phyloP scores from a whole-genome alignment of 2,888 invertebrate species.

The Leistus spinibarbis region DNA sequence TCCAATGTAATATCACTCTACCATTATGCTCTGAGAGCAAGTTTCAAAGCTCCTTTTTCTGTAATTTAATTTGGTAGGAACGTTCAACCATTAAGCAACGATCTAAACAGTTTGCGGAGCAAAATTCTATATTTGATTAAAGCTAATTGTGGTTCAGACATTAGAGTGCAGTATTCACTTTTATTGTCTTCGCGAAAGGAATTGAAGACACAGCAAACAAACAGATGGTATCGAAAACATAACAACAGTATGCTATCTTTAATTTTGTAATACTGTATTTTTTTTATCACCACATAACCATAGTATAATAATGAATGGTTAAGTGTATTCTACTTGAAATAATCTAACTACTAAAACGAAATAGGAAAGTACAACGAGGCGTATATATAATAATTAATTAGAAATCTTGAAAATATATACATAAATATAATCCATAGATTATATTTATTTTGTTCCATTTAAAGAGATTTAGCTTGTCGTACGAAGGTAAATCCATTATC shows the following conservation, averaged over 20 bases:
- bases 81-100: slow-evolving; percentile 25
- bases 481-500: too few species aligned
- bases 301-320: background rate
- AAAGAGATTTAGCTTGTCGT: too few species aligned
- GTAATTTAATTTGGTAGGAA: slow-evolving; percentile 32
- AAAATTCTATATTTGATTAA: slow-evolving; percentile 39
- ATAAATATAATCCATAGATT: too few species aligned
- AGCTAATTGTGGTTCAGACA: slow-evolving; percentile 24
- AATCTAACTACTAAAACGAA: too few species aligned
- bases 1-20: slow-evolving; percentile 2
- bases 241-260: background rate
- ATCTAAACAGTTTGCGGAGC: slow-evolving; percentile 27
- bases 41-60: background rate
- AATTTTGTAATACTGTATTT: background rate
- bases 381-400: too few species aligned
- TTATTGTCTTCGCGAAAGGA: slow-evolving; percentile 16
- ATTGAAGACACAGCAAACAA: background rate
- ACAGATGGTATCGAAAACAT: background rate
- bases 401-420: too few species aligned
- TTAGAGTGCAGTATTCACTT: slow-evolving; percentile 17
- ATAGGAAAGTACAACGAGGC: too few species aligned
- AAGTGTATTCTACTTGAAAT: background rate
- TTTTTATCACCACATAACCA: background rate
- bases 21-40: background rate
- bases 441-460: too few species aligned